Conservation (phyloP, 2,113 vertebrate genomes). For the Gadus chalcogrammus region DNA sequence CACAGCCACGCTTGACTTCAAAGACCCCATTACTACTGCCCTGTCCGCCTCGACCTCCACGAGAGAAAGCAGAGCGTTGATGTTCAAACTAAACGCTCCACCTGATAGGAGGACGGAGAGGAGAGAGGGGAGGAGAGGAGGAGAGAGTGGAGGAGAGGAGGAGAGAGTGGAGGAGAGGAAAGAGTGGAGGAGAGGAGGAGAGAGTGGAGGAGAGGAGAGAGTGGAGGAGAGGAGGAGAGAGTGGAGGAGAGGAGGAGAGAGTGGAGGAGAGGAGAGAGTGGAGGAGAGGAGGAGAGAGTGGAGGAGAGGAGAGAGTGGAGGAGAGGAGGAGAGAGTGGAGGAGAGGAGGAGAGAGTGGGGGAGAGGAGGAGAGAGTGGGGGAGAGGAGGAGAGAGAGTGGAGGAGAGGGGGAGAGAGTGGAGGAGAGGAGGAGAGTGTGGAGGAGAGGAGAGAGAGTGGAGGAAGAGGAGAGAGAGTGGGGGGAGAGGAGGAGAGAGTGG, state of each 20-base stretch:
- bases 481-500: neutral
- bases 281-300: too few relatives aligned
- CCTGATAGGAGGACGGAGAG: constrained; percentile 20
- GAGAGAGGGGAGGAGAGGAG: constrained; percentile 5
- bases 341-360: too few relatives aligned
- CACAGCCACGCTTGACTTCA: constrained; percentile 60
- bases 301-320: too few relatives aligned
- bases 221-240: neutral
- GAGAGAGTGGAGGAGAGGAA: neutral
- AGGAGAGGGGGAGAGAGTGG: neutral
- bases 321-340: too few relatives aligned
- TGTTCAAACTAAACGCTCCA: constrained; percentile 31
- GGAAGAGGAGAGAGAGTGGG: constrained; percentile 1
- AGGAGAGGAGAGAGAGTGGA: constrained; percentile 1
- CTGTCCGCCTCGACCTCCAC: constrained; percentile 53
- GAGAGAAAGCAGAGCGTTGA: constrained; percentile 46
- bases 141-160: constrained; percentile 8
- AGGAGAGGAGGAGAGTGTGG: constrained; percentile 2
- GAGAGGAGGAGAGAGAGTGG: constrained; percentile 11
- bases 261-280: neutral
- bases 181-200: constrained; percentile 7
- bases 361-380: neutral
- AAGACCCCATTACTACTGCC: constrained; percentile 60
- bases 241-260: neutral
- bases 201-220: neutral